Percentiles rank a stretch among this genome's conserved stretches.
Evolutionary conservation across 1,140 invertebrate species (phyloP).

Genomic region (Chironomus tepperi): DNA sequence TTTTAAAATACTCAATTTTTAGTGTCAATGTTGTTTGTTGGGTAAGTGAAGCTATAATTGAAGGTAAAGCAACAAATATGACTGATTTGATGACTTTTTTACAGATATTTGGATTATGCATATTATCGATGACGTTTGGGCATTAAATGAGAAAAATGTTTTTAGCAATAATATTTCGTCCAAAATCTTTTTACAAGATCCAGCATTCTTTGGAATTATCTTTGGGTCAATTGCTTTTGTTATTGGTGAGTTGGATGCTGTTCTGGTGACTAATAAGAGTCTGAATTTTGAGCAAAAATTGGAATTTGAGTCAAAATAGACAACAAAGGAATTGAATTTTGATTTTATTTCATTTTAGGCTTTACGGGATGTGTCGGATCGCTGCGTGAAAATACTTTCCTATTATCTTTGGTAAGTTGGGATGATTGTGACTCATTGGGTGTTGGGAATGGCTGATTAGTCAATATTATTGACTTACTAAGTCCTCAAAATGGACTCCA

Average conservation of each 20-base stretch:
- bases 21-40: slow-evolving; percentile 96
- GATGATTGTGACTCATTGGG: neutral
- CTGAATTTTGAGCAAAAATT: too few species aligned
- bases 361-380: slow-evolving; percentile 97
- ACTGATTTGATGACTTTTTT: slow-evolving; percentile 39
- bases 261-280: too few species aligned
- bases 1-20: slow-evolving; percentile 94
- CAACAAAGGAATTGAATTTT: neutral
- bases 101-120: slow-evolving; percentile 74
- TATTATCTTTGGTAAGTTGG: slow-evolving; percentile 73
- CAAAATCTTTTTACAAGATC: slow-evolving; percentile 65
- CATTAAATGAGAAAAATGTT: slow-evolving; percentile 94
- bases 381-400: slow-evolving; percentile 76
- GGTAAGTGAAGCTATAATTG: slow-evolving; percentile 52
- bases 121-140: slow-evolving; percentile 91
- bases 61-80: too few species aligned
- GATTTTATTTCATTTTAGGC: neutral
- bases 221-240: slow-evolving; percentile 84
- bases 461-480: too few species aligned
- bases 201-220: slow-evolving; percentile 90
- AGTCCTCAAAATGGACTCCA: too few species aligned
- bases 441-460: too few species aligned
- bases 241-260: slow-evolving; percentile 51
- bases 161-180: slow-evolving; percentile 86
- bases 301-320: too few species aligned